Conservation (phyloP, 2,797 vertebrate species). For the Muscicapa striata region DNA sequence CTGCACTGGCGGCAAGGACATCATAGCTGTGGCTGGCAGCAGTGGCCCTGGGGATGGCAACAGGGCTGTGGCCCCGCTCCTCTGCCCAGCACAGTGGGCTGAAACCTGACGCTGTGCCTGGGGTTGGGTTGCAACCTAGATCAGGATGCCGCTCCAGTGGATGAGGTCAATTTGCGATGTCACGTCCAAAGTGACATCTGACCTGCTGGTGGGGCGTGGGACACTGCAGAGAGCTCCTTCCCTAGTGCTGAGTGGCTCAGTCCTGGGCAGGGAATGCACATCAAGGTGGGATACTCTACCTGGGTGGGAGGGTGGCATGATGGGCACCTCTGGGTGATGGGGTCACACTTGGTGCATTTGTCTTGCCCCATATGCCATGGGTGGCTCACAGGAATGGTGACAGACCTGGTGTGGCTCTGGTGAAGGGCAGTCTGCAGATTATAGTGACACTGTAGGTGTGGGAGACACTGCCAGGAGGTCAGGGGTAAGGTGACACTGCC, state of each 20-base stretch:
- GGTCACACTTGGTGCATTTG: neutral
- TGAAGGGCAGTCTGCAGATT: neutral
- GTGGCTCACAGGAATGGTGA: neutral
- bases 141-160: accelerated
- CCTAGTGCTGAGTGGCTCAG: neutral
- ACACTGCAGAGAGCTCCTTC: neutral
- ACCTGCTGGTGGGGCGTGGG: neutral
- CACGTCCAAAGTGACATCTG: neutral
- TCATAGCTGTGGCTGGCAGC: neutral
- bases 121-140: neutral
- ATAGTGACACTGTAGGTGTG: neutral
- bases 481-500: neutral
- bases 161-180: neutral
- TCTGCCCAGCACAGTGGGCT: neutral
- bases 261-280: neutral
- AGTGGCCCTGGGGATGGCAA: neutral
- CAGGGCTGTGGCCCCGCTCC: neutral
- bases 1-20: conserved; percentile 85
- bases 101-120: conserved; percentile 24
- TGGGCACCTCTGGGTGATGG: neutral
- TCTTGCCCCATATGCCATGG: neutral
- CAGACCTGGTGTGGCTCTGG: neutral
- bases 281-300: neutral
- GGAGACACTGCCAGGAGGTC: neutral
- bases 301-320: neutral